Evolutionary conservation across 2,113 vertebrate species (phyloP).

Genomic region (Bufo gargarizans): DNA sequence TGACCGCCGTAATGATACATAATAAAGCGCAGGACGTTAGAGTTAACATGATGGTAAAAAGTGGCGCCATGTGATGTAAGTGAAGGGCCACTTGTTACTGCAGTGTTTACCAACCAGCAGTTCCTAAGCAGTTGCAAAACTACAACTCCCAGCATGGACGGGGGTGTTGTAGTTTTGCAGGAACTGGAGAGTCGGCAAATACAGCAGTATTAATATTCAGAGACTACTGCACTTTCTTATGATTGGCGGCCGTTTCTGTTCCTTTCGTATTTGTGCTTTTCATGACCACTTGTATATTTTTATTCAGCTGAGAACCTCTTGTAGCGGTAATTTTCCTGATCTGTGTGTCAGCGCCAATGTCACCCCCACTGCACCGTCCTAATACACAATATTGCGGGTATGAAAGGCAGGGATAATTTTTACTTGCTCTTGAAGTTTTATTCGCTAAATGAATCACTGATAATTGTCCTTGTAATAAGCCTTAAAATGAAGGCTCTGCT

Average conservation of each 20-base stretch:
- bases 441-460: constrained; percentile 15
- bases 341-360: constrained; percentile 10
- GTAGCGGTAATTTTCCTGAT: neutral
- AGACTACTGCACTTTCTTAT: no score
- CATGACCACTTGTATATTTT: neutral
- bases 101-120: neutral
- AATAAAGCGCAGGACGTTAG: no score
- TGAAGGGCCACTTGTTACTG: no score
- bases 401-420: neutral
- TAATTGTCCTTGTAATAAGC: constrained; percentile 41
- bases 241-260: no score
- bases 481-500: constrained; percentile 26
- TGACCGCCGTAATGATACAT: no score
- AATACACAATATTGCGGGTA: neutral
- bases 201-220: neutral
- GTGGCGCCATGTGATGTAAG: no score
- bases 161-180: neutral
- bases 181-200: neutral
- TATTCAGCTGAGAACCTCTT: constrained; percentile 11
- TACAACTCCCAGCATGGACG: neutral
- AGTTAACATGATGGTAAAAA: no score
- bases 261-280: neutral
- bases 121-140: neutral
- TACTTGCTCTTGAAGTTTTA: constrained; percentile 20
- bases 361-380: neutral